Conservation (phyloP, 2,888 invertebrate genomes). For the Calliscelio sp. region DNA sequence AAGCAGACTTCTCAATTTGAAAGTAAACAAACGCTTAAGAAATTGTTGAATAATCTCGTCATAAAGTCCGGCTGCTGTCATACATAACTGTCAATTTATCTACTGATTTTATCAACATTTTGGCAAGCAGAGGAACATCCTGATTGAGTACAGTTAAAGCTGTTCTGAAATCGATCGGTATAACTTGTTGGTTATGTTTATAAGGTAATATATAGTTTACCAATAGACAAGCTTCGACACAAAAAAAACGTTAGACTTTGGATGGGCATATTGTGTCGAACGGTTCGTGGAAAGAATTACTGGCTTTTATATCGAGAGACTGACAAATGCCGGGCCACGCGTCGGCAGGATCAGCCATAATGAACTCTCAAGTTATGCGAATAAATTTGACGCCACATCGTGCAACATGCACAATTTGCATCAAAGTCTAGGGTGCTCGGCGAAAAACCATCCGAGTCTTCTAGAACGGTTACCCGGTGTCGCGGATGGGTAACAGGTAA, state of each 20-base stretch:
- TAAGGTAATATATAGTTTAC: background rate
- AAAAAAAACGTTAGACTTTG: no score
- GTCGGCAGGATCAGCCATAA: conserved; percentile 46
- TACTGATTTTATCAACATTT: background rate
- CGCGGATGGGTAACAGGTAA: conserved; percentile 18
- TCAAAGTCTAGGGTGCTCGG: conserved; percentile 41
- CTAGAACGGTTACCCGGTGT: conserved; percentile 19
- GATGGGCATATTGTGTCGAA: background rate
- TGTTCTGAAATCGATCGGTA: no score
- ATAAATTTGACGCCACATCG: conserved; percentile 50
- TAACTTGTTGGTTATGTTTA: no score
- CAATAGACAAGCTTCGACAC: background rate
- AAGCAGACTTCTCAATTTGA: conserved; percentile 26
- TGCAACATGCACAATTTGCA: conserved; percentile 56
- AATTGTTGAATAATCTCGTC: conserved; percentile 21
- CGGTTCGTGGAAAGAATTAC: conserved; percentile 4
- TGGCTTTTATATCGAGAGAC: conserved; percentile 53
- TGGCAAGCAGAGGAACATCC: background rate
- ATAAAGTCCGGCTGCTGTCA: background rate
- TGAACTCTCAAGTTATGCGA: conserved; percentile 57
- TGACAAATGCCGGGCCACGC: conserved; percentile 65
- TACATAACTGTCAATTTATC: conserved; percentile 5
- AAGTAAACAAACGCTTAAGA: conserved; percentile 8
- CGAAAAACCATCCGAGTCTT: conserved; percentile 13
- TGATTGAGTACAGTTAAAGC: background rate